These are phyloP conservation scores for Sebastes trivittatus DNA, from an alignment of 2,797 vertebrate species.

Conservation along the genomic window DNA sequence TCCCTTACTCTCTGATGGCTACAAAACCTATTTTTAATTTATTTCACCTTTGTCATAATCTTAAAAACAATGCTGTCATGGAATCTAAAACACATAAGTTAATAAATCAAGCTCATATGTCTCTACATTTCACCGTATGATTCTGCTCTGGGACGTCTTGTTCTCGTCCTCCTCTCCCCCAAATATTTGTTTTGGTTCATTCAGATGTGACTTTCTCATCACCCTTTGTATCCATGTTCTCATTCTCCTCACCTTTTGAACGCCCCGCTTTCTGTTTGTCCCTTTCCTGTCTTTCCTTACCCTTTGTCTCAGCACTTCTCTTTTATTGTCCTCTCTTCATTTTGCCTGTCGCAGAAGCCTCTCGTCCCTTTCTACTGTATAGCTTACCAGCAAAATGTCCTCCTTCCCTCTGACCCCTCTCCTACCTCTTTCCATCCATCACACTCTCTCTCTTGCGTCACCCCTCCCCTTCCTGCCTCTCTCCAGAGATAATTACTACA, in stretches of 20 bases:
- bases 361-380: not conserved
- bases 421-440: constrained; percentile 53
- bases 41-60: not conserved
- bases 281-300: not conserved
- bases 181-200: not conserved
- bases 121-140: not conserved
- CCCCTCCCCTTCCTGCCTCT: constrained; percentile 24
- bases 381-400: constrained; percentile 27
- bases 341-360: not conserved
- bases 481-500: constrained; percentile 78
- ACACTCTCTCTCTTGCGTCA: constrained; percentile 12
- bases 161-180: not conserved
- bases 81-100: not conserved
- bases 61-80: not conserved
- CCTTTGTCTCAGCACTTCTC: constrained; percentile 9
- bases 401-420: constrained; percentile 50
- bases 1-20: not conserved
- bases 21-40: not conserved
- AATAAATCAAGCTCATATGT: not conserved
- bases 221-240: constrained; percentile 10
- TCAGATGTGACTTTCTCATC: constrained; percentile 2
- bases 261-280: not conserved
- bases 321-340: constrained; percentile 1
- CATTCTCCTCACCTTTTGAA: constrained; percentile 1
- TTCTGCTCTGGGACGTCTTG: not conserved